Conservation (phyloP, 2,113 vertebrate species). For the Falcunculus frontatus region DNA sequence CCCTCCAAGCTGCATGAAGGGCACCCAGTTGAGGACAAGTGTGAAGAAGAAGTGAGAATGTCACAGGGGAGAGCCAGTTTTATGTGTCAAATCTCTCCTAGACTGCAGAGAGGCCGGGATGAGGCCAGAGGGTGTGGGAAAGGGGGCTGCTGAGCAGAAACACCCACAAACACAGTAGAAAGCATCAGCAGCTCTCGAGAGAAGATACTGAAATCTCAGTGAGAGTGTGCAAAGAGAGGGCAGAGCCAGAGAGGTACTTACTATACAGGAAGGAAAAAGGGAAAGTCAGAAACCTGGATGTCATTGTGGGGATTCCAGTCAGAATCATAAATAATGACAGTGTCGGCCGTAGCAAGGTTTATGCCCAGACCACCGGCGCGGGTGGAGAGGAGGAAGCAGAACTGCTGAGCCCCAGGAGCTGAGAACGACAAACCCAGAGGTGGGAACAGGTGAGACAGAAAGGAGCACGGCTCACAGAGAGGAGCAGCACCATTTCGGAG, state of each 20-base stretch:
- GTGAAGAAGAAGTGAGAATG: not conserved
- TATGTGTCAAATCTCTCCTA: not conserved
- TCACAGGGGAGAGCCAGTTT: rapidly evolving
- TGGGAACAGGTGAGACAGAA: not conserved
- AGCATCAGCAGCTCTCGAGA: not conserved
- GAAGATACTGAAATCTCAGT: not conserved
- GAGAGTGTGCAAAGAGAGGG: not conserved
- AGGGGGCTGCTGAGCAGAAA: not conserved
- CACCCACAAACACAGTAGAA: not conserved
- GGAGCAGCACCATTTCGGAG: not conserved
- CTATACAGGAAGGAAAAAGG: not conserved
- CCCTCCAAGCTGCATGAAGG: not conserved
- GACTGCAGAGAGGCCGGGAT: not conserved
- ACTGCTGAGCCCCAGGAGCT: constrained; percentile 98
- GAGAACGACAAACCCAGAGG: constrained; percentile 51
- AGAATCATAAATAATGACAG: constrained; percentile 96
- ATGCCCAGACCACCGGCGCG: constrained; percentile 95
- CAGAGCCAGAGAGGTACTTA: not conserved
- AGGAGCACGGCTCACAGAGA: not conserved
- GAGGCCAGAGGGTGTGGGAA: not conserved
- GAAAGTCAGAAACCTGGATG: constrained; percentile 83
- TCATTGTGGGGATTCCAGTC: constrained; percentile 99
- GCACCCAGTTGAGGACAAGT: not conserved
- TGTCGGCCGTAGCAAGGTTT: constrained; percentile 95
- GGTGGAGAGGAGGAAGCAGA: constrained; percentile 97